phyloP scores from a whole-genome alignment of 2,797 vertebrate species.

The Pyrocephalus nanus region DNA sequence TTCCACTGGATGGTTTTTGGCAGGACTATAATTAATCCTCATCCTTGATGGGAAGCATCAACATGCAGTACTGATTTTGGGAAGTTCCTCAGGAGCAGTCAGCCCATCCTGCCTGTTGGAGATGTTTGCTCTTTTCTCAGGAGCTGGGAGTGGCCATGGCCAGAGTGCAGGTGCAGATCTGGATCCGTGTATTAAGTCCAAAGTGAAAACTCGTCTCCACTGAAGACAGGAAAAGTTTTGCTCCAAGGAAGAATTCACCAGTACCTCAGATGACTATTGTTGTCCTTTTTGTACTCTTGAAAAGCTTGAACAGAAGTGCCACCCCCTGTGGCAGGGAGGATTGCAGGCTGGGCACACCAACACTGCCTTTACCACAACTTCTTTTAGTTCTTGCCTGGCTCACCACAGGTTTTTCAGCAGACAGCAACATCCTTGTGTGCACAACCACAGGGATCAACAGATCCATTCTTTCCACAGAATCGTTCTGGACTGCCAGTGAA shows the following conservation, averaged over 20 bases:
- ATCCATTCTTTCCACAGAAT: background rate
- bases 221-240: background rate
- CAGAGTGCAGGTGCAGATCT: background rate
- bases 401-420: background rate
- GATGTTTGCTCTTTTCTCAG: background rate
- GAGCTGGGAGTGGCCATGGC: background rate
- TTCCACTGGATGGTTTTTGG: background rate
- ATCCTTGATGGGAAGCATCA: background rate
- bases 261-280: rapidly evolving
- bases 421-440: background rate
- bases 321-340: background rate
- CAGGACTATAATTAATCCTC: background rate
- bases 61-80: background rate
- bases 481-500: background rate
- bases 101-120: background rate
- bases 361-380: background rate
- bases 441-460: background rate
- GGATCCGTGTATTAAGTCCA: background rate
- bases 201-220: background rate
- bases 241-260: background rate
- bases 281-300: background rate
- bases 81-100: background rate
- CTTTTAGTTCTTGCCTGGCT: background rate
- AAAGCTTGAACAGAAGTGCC: background rate
- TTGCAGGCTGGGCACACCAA: background rate